phyloP scores from a whole-genome alignment of 2,888 invertebrate genomes.

The Julus scandinavius region DNA sequence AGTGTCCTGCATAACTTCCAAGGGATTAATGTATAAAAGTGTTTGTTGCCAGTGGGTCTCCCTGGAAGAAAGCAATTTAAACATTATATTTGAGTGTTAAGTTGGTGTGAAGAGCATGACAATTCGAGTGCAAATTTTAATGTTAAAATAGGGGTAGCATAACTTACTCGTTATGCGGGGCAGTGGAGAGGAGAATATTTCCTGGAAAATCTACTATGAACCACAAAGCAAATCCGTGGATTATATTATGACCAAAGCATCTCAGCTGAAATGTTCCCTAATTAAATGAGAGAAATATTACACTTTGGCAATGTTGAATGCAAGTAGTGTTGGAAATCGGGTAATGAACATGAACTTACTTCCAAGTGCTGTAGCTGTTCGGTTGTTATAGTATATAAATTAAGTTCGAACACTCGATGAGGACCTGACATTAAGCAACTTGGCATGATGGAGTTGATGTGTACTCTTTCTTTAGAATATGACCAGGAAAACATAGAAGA shows the following conservation, averaged over 20 bases:
- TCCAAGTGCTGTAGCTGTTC: constrained; percentile 44
- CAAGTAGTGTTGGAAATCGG: too few species aligned
- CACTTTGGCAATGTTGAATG: neutral
- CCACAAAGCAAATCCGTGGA: constrained; percentile 65
- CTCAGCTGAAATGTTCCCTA: constrained; percentile 61
- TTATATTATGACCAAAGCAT: constrained; percentile 63
- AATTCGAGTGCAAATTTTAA: neutral
- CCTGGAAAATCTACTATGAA: constrained; percentile 64
- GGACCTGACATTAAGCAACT: constrained; percentile 48
- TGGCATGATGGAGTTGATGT: constrained; percentile 51
- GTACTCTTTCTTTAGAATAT: constrained; percentile 48
- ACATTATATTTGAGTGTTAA: neutral
- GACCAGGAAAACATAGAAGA: too few species aligned
- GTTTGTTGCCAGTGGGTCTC: constrained; percentile 65
- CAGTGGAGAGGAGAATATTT: constrained; percentile 62
- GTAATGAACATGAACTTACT: neutral
- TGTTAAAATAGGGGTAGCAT: neutral
- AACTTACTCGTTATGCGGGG: constrained; percentile 62
- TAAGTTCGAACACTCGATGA: constrained; percentile 45
- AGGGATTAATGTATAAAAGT: constrained; percentile 62
- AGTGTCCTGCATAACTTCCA: constrained; percentile 63
- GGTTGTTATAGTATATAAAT: constrained; percentile 50
- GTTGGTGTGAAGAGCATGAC: neutral
- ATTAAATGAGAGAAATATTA: neutral
- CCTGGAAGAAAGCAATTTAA: constrained; percentile 59